phyloP scores from a whole-genome alignment of 2,113 vertebrate genomes.

The Thinocorus orbignyianus region DNA sequence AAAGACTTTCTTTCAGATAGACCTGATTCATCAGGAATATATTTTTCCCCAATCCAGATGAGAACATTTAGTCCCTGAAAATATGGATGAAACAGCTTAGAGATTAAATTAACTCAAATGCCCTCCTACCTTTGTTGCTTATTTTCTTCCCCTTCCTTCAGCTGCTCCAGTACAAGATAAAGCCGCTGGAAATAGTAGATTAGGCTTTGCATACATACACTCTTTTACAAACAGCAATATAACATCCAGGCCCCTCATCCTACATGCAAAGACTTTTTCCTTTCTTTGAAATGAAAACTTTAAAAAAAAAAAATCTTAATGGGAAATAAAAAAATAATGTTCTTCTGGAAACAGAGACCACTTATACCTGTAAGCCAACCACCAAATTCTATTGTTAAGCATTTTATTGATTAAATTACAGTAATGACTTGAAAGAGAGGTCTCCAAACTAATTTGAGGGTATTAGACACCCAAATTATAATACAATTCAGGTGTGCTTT shows the following conservation, averaged over 20 bases:
- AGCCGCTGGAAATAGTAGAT: not conserved
- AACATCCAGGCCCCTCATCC: not conserved
- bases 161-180: not conserved
- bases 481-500: not conserved
- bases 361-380: not conserved
- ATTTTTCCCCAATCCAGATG: not conserved
- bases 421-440: not conserved
- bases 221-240: not conserved
- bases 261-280: not conserved
- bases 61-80: not conserved
- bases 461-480: not conserved
- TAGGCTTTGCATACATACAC: not conserved
- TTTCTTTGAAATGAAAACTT: not conserved
- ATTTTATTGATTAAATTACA: not conserved
- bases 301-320: not conserved
- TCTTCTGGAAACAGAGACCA: not conserved
- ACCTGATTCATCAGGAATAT: not conserved
- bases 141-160: not conserved
- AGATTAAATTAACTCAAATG: not conserved
- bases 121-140: not conserved
- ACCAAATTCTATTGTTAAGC: not conserved
- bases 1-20: not conserved
- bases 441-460: not conserved
- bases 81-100: not conserved
- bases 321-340: not conserved